Evolutionary conservation across 2,113 vertebrate genomes (phyloP).

Genomic region (Calonectris borealis): DNA sequence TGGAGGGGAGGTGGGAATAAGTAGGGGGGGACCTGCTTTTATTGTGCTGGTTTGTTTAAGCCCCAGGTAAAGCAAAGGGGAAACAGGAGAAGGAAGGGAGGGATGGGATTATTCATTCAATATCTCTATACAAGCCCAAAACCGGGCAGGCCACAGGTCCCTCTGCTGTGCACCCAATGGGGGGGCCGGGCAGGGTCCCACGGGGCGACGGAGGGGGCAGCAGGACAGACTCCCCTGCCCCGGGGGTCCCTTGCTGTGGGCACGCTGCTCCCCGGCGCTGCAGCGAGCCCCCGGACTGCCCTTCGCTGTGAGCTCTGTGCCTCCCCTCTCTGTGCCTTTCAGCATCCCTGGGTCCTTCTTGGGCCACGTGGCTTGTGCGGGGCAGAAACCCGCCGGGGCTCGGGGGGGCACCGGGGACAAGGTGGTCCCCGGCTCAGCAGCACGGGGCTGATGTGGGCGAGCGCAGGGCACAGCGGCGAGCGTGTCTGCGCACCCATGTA

Average conservation of each 20-base stretch:
- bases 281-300: not conserved
- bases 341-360: not conserved
- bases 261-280: not conserved
- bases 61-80: not conserved
- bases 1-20: not conserved
- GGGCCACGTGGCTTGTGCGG: not conserved
- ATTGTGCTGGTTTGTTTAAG: not conserved
- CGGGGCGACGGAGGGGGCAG: fast-evolving
- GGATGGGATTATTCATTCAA: fast-evolving
- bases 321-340: fast-evolving
- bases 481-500: fast-evolving
- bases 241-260: not conserved
- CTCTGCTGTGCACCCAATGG: fast-evolving
- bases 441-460: fast-evolving
- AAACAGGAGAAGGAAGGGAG: not conserved
- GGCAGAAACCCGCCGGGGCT: not conserved
- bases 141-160: not conserved
- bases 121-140: fast-evolving
- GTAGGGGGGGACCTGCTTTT: fast-evolving
- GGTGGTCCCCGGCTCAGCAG: not conserved
- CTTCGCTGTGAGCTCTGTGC: not conserved
- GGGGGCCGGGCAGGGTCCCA: not conserved
- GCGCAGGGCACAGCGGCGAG: fast-evolving
- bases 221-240: not conserved
- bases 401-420: not conserved